phyloP scores from a whole-genome alignment of 2,797 vertebrate genomes.

The Anableps anableps region DNA sequence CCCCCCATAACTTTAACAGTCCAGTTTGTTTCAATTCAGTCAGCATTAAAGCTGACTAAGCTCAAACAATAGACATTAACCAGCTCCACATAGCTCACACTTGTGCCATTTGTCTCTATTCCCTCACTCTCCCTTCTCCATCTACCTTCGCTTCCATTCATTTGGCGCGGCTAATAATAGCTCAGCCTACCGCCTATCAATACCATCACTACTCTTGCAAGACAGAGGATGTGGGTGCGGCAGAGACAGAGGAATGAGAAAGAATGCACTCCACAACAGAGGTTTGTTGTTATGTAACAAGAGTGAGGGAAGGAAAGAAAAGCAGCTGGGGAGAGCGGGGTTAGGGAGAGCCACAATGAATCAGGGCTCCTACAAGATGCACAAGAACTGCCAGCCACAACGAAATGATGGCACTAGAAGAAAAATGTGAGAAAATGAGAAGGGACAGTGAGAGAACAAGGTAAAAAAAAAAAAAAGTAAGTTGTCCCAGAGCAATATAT shows the following conservation, averaged over 20 bases:
- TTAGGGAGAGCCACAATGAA: slow-evolving; percentile 21
- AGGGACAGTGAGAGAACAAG: not conserved
- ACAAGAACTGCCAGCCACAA: slow-evolving; percentile 1
- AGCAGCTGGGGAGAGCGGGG: slow-evolving; percentile 3
- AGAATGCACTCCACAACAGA: slow-evolving; percentile 57
- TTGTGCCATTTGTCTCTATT: slow-evolving; percentile 52
- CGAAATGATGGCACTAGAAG: not conserved
- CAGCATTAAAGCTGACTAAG: slow-evolving; percentile 66
- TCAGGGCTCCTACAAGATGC: slow-evolving; percentile 13
- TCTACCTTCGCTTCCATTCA: slow-evolving; percentile 63
- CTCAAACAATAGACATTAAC: slow-evolving; percentile 69
- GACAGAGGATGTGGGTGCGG: slow-evolving; percentile 67
- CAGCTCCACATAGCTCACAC: slow-evolving; percentile 54
- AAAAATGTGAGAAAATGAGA: not conserved
- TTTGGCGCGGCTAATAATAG: slow-evolving; percentile 75
- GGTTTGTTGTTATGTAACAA: slow-evolving; percentile 57
- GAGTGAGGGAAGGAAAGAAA: slow-evolving; percentile 20
- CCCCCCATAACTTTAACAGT: slow-evolving; percentile 40
- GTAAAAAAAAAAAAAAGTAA: slow-evolving; percentile 18
- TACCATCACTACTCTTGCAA: slow-evolving; percentile 76
- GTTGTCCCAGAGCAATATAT: slow-evolving; percentile 8
- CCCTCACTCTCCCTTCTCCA: slow-evolving; percentile 47
- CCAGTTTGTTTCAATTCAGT: slow-evolving; percentile 74
- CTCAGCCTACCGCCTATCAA: slow-evolving; percentile 68
- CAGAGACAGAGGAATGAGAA: slow-evolving; percentile 54